Percentiles rank a stretch among this genome's conserved stretches.
phyloP scores from a whole-genome alignment of 2,797 vertebrate species.

The Myotis daubentonii region DNA sequence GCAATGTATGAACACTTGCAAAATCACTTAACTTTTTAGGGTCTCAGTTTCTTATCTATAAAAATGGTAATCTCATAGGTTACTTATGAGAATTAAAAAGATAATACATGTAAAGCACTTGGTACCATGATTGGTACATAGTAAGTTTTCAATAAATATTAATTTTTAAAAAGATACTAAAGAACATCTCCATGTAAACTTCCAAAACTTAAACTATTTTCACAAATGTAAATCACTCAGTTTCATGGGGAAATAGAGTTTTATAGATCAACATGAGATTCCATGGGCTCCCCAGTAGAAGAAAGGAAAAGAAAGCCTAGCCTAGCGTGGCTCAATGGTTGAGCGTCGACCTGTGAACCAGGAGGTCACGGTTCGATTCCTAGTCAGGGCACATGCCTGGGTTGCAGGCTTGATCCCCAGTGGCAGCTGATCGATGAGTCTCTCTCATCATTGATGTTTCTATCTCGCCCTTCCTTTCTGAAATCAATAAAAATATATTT shows the following conservation, averaged over 20 bases:
- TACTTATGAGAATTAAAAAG: background rate
- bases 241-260: background rate
- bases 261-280: slow-evolving; percentile 1
- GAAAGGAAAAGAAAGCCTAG: too few species aligned
- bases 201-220: slow-evolving; percentile 32
- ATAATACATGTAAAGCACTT: background rate
- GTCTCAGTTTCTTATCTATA: background rate
- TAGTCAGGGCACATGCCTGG: too few species aligned
- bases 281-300: background rate
- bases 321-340: too few species aligned
- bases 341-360: too few species aligned
- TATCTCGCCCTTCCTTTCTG: too few species aligned
- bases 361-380: too few species aligned
- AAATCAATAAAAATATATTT: too few species aligned
- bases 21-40: slow-evolving; percentile 13
- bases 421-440: too few species aligned
- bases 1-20: background rate
- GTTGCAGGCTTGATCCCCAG: too few species aligned
- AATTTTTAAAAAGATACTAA: slow-evolving; percentile 35
- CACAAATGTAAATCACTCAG: slow-evolving; percentile 37
- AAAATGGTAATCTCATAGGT: slow-evolving; percentile 22
- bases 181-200: slow-evolving; percentile 28
- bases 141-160: background rate
- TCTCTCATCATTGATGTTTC: too few species aligned
- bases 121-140: background rate